These are phyloP conservation scores for Tonatia bakeri DNA, from an alignment of 2,113 vertebrate species.

Conservation along the genomic window DNA sequence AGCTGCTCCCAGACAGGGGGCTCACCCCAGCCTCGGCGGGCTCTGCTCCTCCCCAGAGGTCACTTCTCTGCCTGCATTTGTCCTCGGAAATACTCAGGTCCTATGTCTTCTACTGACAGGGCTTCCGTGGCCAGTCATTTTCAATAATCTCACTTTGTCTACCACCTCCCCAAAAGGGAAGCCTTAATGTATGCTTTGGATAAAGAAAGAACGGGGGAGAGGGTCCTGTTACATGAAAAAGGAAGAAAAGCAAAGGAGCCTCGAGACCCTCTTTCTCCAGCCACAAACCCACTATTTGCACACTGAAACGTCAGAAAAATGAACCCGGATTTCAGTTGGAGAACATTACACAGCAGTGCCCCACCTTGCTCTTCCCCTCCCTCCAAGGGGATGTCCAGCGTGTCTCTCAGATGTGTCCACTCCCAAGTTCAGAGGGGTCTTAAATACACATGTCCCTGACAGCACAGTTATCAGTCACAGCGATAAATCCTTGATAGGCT, in stretches of 20 bases:
- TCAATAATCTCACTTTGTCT: conserved; percentile 68
- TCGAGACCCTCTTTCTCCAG: conserved; percentile 40
- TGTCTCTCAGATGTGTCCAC: conserved; percentile 42
- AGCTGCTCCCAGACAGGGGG: not conserved
- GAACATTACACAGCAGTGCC: not conserved
- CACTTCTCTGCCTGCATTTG: conserved; percentile 59
- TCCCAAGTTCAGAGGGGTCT: conserved; percentile 65
- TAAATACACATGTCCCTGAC: conserved; percentile 51
- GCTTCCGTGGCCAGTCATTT: conserved; percentile 69
- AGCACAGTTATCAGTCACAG: conserved; percentile 74
- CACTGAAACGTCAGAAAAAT: conserved; percentile 31
- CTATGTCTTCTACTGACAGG: conserved; percentile 57
- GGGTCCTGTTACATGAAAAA: not conserved
- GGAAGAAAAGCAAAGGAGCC: not conserved
- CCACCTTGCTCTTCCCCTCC: not conserved
- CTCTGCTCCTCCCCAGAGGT: conserved; percentile 34
- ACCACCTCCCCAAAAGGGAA: conserved; percentile 51
- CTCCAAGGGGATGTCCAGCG: not conserved
- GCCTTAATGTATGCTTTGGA: conserved; percentile 62
- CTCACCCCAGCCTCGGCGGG: not conserved
- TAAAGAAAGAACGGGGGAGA: conserved; percentile 44
- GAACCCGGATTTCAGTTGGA: not conserved
- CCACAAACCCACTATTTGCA: conserved; percentile 41
- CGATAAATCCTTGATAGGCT: conserved; percentile 68
- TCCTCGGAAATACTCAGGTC: conserved; percentile 26